Evolutionary conservation across 1,140 invertebrate species (phyloP).

Genomic region (Achatina immaculata): DNA sequence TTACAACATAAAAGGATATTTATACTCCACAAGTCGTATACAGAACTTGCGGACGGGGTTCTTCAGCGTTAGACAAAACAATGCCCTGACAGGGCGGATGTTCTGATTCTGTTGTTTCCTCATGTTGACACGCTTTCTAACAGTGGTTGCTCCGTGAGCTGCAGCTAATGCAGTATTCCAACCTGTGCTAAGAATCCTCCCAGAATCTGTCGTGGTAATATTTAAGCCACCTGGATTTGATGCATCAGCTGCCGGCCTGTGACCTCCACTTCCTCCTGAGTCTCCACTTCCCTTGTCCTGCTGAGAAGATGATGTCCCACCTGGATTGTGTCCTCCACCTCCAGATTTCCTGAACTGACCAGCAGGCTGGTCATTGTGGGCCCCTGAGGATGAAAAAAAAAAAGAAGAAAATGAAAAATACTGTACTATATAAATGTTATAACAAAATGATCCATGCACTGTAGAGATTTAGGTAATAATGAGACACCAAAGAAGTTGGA

Average conservation of each 20-base stretch:
- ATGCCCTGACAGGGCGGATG: slow-evolving; percentile 84
- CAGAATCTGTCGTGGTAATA: slow-evolving; percentile 43
- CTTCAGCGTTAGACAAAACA: slow-evolving; percentile 92
- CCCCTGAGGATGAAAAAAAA: slow-evolving; percentile 39
- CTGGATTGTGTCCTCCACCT: slow-evolving; percentile 26
- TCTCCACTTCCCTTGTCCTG: slow-evolving; percentile 13
- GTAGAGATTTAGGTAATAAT: no score
- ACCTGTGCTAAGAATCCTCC: slow-evolving; percentile 63
- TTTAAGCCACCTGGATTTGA: slow-evolving; percentile 31
- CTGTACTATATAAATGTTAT: no score
- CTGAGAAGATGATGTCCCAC: background rate
- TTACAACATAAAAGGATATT: slow-evolving; percentile 87
- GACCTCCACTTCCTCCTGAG: slow-evolving; percentile 20
- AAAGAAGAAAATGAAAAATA: background rate
- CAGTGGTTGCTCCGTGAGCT: slow-evolving; percentile 74
- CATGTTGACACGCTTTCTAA: slow-evolving; percentile 60
- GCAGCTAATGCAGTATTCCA: slow-evolving; percentile 81
- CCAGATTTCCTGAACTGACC: slow-evolving; percentile 22
- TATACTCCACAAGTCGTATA: slow-evolving; percentile 98
- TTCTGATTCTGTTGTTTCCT: slow-evolving; percentile 73
- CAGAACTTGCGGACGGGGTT: slow-evolving; percentile 96
- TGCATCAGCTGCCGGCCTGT: slow-evolving; percentile 18
- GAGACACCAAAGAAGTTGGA: no score
- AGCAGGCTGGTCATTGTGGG: slow-evolving; percentile 42
- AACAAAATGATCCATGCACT: no score